Base-by-base conservation (phyloP, 2,797 vertebrate species). In the Amblyopsis hoosieri region DNA sequence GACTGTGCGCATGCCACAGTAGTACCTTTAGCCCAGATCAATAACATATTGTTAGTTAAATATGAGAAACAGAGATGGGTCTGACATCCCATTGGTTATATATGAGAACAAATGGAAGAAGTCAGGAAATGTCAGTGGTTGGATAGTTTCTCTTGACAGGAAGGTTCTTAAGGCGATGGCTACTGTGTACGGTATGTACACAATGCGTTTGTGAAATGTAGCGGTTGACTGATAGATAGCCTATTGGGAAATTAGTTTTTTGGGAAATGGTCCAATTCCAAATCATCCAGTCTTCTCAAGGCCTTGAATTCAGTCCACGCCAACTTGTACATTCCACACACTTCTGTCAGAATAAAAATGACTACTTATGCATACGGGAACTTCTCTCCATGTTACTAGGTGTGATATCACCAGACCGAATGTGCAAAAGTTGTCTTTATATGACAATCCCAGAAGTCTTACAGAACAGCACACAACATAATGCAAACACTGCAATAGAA, bases 341-440 rank as follows among this genome's bases (percentile, higher is more conserved):
- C 62, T 71, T 64, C 67, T 70, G 67, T 74, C 57, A 64, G 71
- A 64, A 14, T 66, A 55, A n/a, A 55, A 67, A 73, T 59, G 67
- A 23, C 23, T 23, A 23, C 23, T 4, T 29, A 29, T 29, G 23
- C 23, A 29, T 62, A 70, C 33, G 60, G 74, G 60, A 69, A 61
- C 70, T 7, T 59, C 37, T 47, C 54, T 65, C 70, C 23, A 29
- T 29, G 23, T 29, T 4, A 29, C 3, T 29, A 29, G 23, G 0
- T 29, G 23, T 29, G 23, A 29, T 29, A 29, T 29, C 23, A 29
- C 23, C 78, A 68, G 69, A 65, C 67, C 23, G 50, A 80, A 76
- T 81, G 85, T 89, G 86, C 84, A 87, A 86, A 86, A 60, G 67
- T 81, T 62, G n/a, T 71, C 71, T 19, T 45, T 69, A 66, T 69